Evolutionary conservation across 2,113 vertebrate species (phyloP).

Genomic region (Pungitius pungitius): DNA sequence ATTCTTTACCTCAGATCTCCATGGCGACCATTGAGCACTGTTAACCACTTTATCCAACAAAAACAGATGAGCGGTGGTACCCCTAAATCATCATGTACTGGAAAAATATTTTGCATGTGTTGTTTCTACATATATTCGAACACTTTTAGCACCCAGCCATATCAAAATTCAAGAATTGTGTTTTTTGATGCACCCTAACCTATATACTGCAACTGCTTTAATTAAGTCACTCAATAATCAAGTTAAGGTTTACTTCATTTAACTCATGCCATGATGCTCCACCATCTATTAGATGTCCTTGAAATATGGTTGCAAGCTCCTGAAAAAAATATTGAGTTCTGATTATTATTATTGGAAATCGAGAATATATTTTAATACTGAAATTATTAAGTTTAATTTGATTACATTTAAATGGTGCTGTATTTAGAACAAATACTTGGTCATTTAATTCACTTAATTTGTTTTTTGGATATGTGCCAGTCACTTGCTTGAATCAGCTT

Average conservation of each 20-base stretch:
- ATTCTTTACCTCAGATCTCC: too few relatives aligned
- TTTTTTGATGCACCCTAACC: too few relatives aligned
- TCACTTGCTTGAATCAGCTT: constrained; percentile 16
- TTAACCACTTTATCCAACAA: too few relatives aligned
- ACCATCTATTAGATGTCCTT: background rate
- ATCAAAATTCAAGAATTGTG: too few relatives aligned
- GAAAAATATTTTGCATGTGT: too few relatives aligned
- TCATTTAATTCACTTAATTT: background rate
- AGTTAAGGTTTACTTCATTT: background rate
- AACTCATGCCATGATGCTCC: background rate
- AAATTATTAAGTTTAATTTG: background rate
- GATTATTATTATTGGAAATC: background rate
- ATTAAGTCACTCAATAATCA: background rate
- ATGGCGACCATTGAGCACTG: too few relatives aligned
- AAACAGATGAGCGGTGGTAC: too few relatives aligned
- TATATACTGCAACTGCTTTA: background rate
- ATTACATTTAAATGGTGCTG: background rate
- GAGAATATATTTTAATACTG: background rate
- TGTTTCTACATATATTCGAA: too few relatives aligned
- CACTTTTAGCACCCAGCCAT: too few relatives aligned
- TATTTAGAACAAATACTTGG: background rate
- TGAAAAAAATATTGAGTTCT: background rate
- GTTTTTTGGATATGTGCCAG: constrained; percentile 20
- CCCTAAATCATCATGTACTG: too few relatives aligned
- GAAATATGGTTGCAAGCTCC: background rate